Evolutionary conservation across 2,888 invertebrate species (phyloP).

Genomic region (Pollenia amentaria): DNA sequence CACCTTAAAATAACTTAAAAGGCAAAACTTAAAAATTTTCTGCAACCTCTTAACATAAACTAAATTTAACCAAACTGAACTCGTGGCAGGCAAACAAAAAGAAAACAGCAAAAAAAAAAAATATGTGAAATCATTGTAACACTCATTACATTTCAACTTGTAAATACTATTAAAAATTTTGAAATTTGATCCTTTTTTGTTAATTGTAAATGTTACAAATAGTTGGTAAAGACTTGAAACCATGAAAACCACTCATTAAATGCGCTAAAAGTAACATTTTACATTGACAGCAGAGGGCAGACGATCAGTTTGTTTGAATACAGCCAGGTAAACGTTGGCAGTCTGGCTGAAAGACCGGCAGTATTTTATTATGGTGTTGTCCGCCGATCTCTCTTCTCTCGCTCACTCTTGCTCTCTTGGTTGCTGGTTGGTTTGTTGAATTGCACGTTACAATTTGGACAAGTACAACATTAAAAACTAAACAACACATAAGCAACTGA

Average conservation of each 20-base stretch:
- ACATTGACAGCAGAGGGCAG: conserved; percentile 74
- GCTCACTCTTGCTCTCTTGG: background rate
- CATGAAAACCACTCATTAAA: conserved; percentile 74
- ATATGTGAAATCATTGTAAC: conserved; percentile 71
- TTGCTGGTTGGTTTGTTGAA: conserved; percentile 17
- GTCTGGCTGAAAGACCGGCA: background rate
- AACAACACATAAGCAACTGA: conserved; percentile 80
- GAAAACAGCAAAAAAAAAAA: conserved; percentile 44
- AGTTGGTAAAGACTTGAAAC: conserved; percentile 62
- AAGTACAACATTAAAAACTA: conserved; percentile 70
- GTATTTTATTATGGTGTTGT: conserved; percentile 35
- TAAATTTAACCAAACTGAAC: background rate
- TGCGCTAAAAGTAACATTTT: conserved; percentile 74
- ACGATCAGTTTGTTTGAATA: conserved; percentile 68
- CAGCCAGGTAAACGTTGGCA: conserved; percentile 10
- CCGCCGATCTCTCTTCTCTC: background rate
- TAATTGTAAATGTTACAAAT: conserved; percentile 70
- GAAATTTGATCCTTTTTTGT: conserved; percentile 72
- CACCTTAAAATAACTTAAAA: conserved; percentile 1
- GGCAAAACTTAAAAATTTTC: background rate
- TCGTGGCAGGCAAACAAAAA: background rate
- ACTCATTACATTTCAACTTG: conserved; percentile 71
- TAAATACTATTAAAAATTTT: conserved; percentile 62
- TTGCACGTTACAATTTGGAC: conserved; percentile 61
- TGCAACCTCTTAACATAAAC: background rate